Percentiles rank a stretch among this genome's conserved stretches.
Evolutionary conservation across 2,797 vertebrate species (phyloP).

Genomic region (Sebastes flavidus): DNA sequence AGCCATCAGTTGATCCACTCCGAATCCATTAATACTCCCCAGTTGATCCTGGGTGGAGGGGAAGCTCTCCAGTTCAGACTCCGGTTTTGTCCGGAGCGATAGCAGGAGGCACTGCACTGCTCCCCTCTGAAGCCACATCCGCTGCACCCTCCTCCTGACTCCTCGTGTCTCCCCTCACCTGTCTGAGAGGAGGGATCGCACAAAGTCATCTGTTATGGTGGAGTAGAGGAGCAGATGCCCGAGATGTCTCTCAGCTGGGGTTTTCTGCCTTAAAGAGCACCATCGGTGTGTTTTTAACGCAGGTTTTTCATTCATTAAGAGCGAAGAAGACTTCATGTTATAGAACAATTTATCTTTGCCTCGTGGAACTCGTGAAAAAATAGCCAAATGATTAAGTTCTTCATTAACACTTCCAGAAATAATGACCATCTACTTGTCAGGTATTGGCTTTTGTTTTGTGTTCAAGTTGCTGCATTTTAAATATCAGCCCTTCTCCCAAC

Average conservation of each 20-base stretch:
- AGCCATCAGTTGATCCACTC: slow-evolving; percentile 78
- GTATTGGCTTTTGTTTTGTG: slow-evolving; percentile 30
- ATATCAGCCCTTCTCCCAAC: background rate
- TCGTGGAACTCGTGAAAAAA: slow-evolving; percentile 1
- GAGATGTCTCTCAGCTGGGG: background rate
- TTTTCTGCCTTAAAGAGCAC: background rate
- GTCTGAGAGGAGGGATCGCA: slow-evolving; percentile 24
- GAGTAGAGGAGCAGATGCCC: background rate
- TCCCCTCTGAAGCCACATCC: slow-evolving; percentile 46
- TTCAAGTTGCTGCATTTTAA: background rate
- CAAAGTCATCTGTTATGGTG: background rate
- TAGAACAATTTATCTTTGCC: background rate
- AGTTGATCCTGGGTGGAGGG: slow-evolving; percentile 68
- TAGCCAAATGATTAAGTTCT: slow-evolving; percentile 3
- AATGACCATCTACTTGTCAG: background rate
- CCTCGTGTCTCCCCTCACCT: slow-evolving; percentile 56
- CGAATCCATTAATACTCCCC: slow-evolving; percentile 77
- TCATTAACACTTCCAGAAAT: slow-evolving; percentile 11
- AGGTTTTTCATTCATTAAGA: background rate
- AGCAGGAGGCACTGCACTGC: slow-evolving; percentile 45
- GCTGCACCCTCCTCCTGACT: slow-evolving; percentile 43
- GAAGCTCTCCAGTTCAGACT: slow-evolving; percentile 57
- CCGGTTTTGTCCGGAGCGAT: slow-evolving; percentile 55
- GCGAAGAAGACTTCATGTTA: background rate
- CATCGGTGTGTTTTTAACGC: background rate